Evolutionary conservation across 2,888 invertebrate species (phyloP), one percentile per base, ranked within the genome.

Genomic region (Proisotoma minuta): DNA sequence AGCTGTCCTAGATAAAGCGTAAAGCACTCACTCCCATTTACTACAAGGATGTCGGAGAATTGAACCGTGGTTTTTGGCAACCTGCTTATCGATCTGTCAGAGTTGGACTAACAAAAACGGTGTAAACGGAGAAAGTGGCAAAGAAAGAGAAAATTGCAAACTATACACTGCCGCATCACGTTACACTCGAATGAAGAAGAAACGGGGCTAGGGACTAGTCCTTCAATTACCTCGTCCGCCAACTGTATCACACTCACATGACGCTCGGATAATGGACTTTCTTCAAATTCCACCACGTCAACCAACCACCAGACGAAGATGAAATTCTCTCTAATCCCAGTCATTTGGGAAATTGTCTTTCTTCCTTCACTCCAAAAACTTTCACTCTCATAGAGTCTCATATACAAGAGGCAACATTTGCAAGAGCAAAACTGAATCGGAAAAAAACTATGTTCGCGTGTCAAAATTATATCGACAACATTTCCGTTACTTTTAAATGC

Each of bases 71-170:
- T 56, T 54, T 56, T 56, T 56, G 56, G 56, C 54, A 56, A 56
- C 56, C 18, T 26, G 56, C 56, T 23, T 56, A 56, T 56, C 56
- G 56, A 56, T 56, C 56, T 56, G 56, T 56, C 56, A 56, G 18
- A 56, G 39, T 39, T 8, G 27, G 18, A 39, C 39, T 39, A n/a
- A 34, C 34, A 34, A 34, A 34, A 34, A 43, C 18, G 18, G 43
- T 12, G 43, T 5, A 43, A 43, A n/a, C 18, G 43, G 43, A 43
- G 43, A 43, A 43, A 43, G 43, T n/a, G 20, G 34, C 34, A 15
- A 15, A 34, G 34, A 15, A n/a, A 34, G 34, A 34, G 5, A 43
- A 20, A 43, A 43, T 43, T 43, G 43, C 43, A 4, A 43, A 43
- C 43, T 12, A 10, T 34, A n/a, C 43, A n/a, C 18, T 12, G 4